A percentile compares a stretch with the other conserved stretches of the same genome.
Conservation (phyloP, 2,888 invertebrate species). For the Subacronicta megacephala region DNA sequence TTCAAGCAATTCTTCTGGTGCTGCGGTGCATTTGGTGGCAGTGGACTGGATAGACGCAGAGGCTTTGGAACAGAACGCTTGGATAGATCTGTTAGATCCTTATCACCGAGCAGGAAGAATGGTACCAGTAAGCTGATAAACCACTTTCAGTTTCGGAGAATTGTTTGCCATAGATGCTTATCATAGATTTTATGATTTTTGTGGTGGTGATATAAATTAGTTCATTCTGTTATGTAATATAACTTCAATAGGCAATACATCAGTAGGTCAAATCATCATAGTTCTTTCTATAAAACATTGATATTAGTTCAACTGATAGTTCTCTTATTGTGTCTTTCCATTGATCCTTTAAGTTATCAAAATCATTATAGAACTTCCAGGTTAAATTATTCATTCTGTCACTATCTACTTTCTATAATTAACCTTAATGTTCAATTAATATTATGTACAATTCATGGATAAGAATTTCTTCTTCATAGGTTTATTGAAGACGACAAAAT, state of each 20-base stretch:
- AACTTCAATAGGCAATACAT: too few relatives aligned
- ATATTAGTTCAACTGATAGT: too few relatives aligned
- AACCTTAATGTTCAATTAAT: constrained; percentile 17
- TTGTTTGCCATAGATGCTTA: constrained; percentile 47
- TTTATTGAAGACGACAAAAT: constrained; percentile 86
- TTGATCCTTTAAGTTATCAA: constrained; percentile 16
- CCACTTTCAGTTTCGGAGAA: constrained; percentile 10
- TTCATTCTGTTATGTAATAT: constrained; percentile 8
- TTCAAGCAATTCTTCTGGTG: constrained; percentile 98
- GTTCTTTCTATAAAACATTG: too few relatives aligned
- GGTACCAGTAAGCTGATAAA: constrained; percentile 80
- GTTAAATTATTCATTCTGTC: neutral
- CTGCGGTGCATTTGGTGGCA: constrained; percentile 93
- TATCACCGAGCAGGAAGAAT: constrained; percentile 87
- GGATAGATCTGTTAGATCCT: constrained; percentile 94
- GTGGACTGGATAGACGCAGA: constrained; percentile 92
- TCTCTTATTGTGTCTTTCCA: constrained; percentile 1
- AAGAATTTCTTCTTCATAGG: constrained; percentile 83
- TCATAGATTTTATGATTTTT: constrained; percentile 28
- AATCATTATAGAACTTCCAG: neutral
- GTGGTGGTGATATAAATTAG: neutral
- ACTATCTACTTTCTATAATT: neutral
- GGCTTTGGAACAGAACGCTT: constrained; percentile 94
- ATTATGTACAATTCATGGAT: constrained; percentile 40
- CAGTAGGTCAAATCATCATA: too few relatives aligned